Percentiles rank a stretch among this genome's conserved stretches.
Evolutionary conservation across 2,888 invertebrate genomes (phyloP).

Genomic region (Chaitophorus viminalis): DNA sequence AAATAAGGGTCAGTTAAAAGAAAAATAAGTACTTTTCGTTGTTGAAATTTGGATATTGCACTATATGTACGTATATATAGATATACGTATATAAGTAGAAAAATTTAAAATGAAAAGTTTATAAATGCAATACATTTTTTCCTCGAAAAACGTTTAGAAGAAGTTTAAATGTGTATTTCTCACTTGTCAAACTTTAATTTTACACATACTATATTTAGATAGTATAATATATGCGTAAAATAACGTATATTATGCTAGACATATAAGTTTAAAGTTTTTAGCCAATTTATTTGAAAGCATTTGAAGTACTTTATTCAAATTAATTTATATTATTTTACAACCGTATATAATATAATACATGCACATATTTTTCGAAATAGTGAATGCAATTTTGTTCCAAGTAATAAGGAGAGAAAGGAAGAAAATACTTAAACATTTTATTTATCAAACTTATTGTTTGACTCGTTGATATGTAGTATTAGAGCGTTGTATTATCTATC

Average conservation of each 20-base stretch:
- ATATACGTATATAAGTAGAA: too few species aligned
- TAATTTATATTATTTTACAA: not conserved
- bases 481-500: too few species aligned
- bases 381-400: too few species aligned
- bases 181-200: conserved; percentile 23
- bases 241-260: not conserved
- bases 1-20: not conserved
- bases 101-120: not conserved
- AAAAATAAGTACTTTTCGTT: not conserved
- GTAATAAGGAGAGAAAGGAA: too few species aligned
- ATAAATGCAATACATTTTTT: not conserved
- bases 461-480: too few species aligned
- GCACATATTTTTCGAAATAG: not conserved
- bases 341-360: too few species aligned
- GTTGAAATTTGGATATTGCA: not conserved
- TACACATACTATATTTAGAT: not conserved
- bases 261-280: not conserved
- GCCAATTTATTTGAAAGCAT: not conserved
- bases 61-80: too few species aligned
- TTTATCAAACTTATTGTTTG: too few species aligned
- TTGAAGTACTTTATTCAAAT: not conserved
- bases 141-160: not conserved
- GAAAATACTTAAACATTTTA: too few species aligned
- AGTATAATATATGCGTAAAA: not conserved
- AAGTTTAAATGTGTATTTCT: conserved; percentile 1